Conservation (phyloP, 2,113 vertebrate species). For the Oryzias melastigma region DNA sequence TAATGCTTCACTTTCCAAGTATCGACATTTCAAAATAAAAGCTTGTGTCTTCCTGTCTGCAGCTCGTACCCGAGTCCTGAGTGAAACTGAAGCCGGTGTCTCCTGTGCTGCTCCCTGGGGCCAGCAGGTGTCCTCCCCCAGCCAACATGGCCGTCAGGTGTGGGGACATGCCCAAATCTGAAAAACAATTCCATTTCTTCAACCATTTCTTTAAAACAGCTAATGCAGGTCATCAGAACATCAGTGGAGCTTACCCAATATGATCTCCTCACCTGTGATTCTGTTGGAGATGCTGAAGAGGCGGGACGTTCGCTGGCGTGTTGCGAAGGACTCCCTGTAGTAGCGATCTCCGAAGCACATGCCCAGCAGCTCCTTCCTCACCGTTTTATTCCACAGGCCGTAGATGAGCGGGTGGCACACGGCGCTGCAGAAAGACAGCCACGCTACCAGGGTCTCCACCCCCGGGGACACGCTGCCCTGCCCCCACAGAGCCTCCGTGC, state of each 20-base stretch:
- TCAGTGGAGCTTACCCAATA: too few relatives aligned
- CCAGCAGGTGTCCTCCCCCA: slow-evolving; percentile 84
- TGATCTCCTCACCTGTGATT: slow-evolving; percentile 86
- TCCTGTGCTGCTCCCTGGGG: slow-evolving; percentile 92
- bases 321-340: slow-evolving; percentile 91
- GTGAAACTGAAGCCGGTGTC: slow-evolving; percentile 97
- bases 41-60: slow-evolving; percentile 1
- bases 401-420: slow-evolving; percentile 96
- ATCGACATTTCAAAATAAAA: too few relatives aligned
- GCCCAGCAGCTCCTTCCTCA: slow-evolving; percentile 93
- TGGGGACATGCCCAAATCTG: slow-evolving; percentile 96
- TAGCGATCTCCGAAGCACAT: slow-evolving; percentile 97
- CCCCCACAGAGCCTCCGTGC: slow-evolving; percentile 91
- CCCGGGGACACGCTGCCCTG: slow-evolving; percentile 85
- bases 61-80: slow-evolving; percentile 89
- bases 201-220: background rate
- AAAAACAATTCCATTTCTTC: slow-evolving; percentile 34
- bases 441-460: slow-evolving; percentile 90
- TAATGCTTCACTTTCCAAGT: too few relatives aligned
- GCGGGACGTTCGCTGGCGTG: slow-evolving; percentile 85
- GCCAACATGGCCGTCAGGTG: slow-evolving; percentile 94
- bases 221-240: too few relatives aligned
- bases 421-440: slow-evolving; percentile 94
- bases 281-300: slow-evolving; percentile 98
- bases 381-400: slow-evolving; percentile 97